Conservation (phyloP, 2,888 invertebrate species). For the Caenorhabditis uteleia region DNA sequence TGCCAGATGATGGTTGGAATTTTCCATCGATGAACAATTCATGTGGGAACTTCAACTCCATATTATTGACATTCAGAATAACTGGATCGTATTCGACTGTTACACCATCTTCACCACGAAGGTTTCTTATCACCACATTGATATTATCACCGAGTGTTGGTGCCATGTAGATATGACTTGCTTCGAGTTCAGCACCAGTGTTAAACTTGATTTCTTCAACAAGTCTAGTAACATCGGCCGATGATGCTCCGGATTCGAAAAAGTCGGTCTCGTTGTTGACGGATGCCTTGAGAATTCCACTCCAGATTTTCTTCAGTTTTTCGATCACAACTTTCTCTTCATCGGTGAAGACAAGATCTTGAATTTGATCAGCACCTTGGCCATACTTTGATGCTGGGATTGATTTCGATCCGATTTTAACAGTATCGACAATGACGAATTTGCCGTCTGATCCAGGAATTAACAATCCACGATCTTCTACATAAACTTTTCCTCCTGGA, state of each 20-base stretch:
- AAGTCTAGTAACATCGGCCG: constrained; percentile 92
- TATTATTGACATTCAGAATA: constrained; percentile 80
- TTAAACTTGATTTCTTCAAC: constrained; percentile 81
- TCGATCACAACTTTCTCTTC: constrained; percentile 80
- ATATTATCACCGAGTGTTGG: constrained; percentile 86
- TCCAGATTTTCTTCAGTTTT: constrained; percentile 79
- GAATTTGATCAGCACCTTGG: constrained; percentile 73
- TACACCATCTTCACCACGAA: constrained; percentile 73
- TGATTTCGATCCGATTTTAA: constrained; percentile 82
- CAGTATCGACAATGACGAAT: constrained; percentile 81
- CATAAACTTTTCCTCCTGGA: constrained; percentile 47
- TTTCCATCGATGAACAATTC: constrained; percentile 90
- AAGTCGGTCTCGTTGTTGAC: constrained; percentile 82
- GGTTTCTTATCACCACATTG: constrained; percentile 76
- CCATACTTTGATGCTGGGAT: constrained; percentile 77
- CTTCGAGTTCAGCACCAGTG: constrained; percentile 79
- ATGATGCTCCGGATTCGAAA: constrained; percentile 91
- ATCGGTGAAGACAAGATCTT: constrained; percentile 77
- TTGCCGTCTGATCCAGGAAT: constrained; percentile 83
- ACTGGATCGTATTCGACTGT: constrained; percentile 59
- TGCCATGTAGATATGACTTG: constrained; percentile 85
- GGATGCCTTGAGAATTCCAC: constrained; percentile 81
- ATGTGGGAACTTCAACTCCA: constrained; percentile 83
- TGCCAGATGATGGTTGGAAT: constrained; percentile 79
- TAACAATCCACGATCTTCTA: constrained; percentile 76